phyloP scores from a whole-genome alignment of 2,888 invertebrate species.

The Nephrocerus scutellatus region DNA sequence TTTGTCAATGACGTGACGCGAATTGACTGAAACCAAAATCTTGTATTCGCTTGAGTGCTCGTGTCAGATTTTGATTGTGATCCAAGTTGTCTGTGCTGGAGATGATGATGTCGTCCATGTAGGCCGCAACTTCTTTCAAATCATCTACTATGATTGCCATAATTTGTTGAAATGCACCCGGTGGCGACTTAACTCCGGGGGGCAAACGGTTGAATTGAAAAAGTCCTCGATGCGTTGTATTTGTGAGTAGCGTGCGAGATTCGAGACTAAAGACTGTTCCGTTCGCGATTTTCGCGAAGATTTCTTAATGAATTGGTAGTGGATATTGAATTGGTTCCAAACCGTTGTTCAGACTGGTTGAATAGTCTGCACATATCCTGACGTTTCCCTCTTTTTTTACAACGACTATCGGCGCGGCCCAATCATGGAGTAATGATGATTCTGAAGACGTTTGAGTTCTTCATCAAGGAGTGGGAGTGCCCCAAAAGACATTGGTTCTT shows the following conservation, averaged over 20 bases:
- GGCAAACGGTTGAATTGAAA: no score
- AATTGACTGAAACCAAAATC: no score
- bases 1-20: no score
- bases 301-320: slow-evolving; percentile 6
- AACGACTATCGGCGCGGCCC: slow-evolving; percentile 9
- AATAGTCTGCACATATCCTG: no score
- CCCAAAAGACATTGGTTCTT: slow-evolving; percentile 5
- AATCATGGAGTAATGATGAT: no score
- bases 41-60: no score
- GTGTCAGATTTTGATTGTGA: no score
- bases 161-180: neutral
- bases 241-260: slow-evolving; percentile 4
- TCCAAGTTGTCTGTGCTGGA: no score
- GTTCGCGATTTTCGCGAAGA: slow-evolving; percentile 6
- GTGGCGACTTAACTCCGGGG: neutral
- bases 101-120: no score
- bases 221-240: no score
- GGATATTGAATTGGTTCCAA: slow-evolving; percentile 5
- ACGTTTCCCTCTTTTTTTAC: no score
- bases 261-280: slow-evolving; percentile 1
- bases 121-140: no score
- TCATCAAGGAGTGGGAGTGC: slow-evolving; percentile 5
- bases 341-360: slow-evolving; percentile 5
- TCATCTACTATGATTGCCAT: neutral
- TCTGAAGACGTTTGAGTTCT: slow-evolving; percentile 4